These are phyloP conservation scores for Drosophila pegasa DNA, from an alignment of 2,888 invertebrate genomes.

Conservation along the genomic window DNA sequence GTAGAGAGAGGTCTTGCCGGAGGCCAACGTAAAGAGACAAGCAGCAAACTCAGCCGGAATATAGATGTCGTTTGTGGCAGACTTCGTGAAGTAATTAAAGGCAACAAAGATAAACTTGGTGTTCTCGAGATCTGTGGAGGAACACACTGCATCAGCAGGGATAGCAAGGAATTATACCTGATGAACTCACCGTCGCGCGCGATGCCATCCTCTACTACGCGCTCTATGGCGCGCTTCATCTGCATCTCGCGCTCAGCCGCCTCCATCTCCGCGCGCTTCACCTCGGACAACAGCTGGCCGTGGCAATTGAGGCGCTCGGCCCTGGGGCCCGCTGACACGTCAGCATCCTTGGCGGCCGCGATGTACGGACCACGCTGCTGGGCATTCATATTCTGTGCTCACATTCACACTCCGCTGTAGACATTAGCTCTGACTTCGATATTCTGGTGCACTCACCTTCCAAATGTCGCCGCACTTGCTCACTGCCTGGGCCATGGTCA, in stretches of 20 bases:
- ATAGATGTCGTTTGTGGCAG: conserved; percentile 71
- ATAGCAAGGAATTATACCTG: not conserved
- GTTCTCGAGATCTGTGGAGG: conserved; percentile 69
- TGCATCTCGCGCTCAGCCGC: conserved; percentile 45
- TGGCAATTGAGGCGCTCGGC: conserved; percentile 69
- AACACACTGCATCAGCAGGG: too few relatives aligned
- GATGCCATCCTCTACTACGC: conserved; percentile 62
- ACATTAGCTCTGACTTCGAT: not conserved
- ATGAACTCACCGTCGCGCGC: conserved; percentile 62
- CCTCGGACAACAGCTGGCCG: conserved; percentile 64
- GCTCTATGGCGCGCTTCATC: conserved; percentile 79
- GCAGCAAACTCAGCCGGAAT: conserved; percentile 86
- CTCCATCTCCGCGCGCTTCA: conserved; percentile 65
- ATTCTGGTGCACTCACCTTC: conserved; percentile 55
- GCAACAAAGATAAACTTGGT: conserved; percentile 76
- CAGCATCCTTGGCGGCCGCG: conserved; percentile 64
- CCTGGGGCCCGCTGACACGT: not conserved
- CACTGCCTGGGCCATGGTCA: conserved; percentile 62
- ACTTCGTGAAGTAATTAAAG: conserved; percentile 82
- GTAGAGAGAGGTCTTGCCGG: conserved; percentile 84
- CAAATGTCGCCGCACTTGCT: conserved; percentile 71
- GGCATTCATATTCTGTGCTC: conserved; percentile 73
- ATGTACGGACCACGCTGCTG: conserved; percentile 75
- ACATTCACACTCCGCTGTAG: not conserved
- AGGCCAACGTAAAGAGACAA: conserved; percentile 84